A percentile compares a stretch with the other conserved stretches of the same genome.
Conservation (phyloP, 2,888 invertebrate species). For the Tenthredo livida region DNA sequence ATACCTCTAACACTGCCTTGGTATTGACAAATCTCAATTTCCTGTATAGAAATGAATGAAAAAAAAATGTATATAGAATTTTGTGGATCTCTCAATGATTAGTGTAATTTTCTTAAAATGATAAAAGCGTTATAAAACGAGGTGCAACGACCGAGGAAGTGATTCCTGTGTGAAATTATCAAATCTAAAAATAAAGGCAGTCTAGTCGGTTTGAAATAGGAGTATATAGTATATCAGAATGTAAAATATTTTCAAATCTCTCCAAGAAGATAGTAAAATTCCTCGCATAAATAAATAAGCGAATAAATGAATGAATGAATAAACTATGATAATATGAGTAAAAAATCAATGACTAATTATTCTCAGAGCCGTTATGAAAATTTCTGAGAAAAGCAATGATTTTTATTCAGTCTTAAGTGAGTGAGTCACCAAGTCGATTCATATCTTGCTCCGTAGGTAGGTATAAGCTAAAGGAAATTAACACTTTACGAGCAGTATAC, state of each 20-base stretch:
- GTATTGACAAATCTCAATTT: conserved; percentile 88
- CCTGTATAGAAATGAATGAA: conserved; percentile 79
- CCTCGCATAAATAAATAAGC: background rate
- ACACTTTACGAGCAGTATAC: background rate
- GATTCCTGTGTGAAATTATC: conserved; percentile 21
- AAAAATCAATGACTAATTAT: conserved; percentile 11
- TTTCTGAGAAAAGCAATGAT: conserved; percentile 5
- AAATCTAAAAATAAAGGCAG: background rate
- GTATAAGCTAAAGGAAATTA: conserved; percentile 4
- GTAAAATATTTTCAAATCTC: background rate
- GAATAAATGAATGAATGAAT: background rate
- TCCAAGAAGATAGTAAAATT: background rate
- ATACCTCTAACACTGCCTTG: conserved; percentile 86
- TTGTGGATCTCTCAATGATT: too few relatives aligned
- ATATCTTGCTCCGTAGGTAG: background rate
- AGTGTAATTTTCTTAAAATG: background rate
- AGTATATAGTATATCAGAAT: background rate
- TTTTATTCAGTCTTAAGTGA: background rate
- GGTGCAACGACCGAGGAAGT: conserved; percentile 20
- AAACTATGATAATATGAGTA: background rate
- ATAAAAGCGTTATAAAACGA: background rate
- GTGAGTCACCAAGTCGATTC: conserved; percentile 44
- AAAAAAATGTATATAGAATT: background rate
- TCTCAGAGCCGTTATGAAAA: background rate
- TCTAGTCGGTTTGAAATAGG: background rate